A percentile compares a stretch with the other conserved stretches of the same genome.
These are phyloP conservation scores for Atrichornis clamosus DNA, from an alignment of 2,113 vertebrate genomes.

Conservation along the genomic window DNA sequence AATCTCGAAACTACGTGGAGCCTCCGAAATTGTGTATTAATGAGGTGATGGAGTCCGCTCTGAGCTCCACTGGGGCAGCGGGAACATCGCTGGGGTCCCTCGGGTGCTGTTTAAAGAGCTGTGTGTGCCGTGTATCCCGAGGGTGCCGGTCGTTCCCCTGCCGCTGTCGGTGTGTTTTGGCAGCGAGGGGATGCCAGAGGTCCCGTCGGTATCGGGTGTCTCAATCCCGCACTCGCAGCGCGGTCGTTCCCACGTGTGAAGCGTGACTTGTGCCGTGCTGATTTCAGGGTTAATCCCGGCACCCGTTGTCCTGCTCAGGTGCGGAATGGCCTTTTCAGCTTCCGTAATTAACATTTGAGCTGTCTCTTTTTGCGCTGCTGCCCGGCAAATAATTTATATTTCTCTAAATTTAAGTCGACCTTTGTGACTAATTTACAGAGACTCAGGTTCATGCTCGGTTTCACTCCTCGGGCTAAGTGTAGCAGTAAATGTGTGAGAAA, in stretches of 20 bases:
- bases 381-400: not conserved
- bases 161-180: accelerated
- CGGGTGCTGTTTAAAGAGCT: not conserved
- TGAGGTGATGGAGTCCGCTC: accelerated
- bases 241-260: accelerated
- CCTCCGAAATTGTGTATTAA: accelerated
- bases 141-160: not conserved
- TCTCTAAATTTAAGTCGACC: not conserved
- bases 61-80: accelerated
- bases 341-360: accelerated
- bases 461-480: accelerated
- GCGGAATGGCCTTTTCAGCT: not conserved
- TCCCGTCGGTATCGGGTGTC: not conserved
- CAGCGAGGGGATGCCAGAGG: not conserved
- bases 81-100: accelerated
- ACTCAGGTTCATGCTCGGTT: not conserved
- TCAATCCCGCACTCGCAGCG: accelerated
- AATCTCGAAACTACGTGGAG: accelerated
- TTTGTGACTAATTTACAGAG: not conserved
- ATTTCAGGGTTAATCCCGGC: not conserved
- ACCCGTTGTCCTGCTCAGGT: not conserved
- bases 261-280: not conserved
- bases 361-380: not conserved
- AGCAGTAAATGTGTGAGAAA: not conserved
- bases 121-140: accelerated